phyloP scores from a whole-genome alignment of 2,797 vertebrate genomes.

The Varecia variegata region DNA sequence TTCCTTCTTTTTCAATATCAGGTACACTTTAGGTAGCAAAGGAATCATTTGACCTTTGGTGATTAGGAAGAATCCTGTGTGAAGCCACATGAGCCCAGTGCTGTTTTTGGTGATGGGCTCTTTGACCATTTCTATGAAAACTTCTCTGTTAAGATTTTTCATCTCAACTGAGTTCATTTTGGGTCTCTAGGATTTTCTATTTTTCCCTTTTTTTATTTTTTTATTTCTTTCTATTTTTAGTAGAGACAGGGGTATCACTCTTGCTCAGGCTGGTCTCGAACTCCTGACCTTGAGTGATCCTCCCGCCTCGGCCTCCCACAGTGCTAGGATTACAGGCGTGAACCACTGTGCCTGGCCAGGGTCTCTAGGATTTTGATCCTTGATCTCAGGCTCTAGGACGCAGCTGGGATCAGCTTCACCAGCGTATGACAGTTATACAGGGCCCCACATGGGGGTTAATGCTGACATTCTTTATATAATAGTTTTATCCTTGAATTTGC shows the following conservation, averaged over 20 bases:
- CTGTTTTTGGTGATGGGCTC: background rate
- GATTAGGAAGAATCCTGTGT: background rate
- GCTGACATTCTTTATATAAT: background rate
- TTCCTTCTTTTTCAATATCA: background rate
- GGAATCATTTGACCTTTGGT: background rate
- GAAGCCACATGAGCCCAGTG: background rate
- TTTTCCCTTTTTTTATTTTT: no score
- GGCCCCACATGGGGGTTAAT: background rate
- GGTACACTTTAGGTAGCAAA: background rate
- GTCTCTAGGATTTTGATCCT: background rate
- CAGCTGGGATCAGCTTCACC: background rate
- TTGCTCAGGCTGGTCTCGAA: no score
- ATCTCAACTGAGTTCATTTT: background rate
- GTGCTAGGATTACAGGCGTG: no score
- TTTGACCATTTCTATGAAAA: background rate
- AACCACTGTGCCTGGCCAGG: background rate
- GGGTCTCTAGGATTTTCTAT: background rate
- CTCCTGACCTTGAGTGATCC: no score
- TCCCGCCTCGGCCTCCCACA: no score
- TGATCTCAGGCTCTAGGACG: background rate
- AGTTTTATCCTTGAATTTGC: background rate
- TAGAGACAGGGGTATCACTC: no score
- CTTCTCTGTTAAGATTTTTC: background rate
- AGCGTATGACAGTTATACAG: background rate
- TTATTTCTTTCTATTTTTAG: no score